phyloP scores from a whole-genome alignment of 2,888 invertebrate genomes.

The Megamerina dolium region DNA sequence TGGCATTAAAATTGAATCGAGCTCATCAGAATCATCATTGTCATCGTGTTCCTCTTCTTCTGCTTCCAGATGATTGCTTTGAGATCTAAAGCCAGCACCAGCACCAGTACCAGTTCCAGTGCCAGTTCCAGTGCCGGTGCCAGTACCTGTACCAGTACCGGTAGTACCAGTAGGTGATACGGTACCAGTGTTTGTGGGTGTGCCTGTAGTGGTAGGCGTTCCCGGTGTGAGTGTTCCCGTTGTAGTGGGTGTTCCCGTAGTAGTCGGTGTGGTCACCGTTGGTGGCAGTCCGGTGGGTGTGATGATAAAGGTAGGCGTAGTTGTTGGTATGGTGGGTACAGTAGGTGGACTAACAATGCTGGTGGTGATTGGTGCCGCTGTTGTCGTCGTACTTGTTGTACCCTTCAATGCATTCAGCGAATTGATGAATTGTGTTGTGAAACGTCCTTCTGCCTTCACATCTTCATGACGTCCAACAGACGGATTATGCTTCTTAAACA shows the following conservation, averaged over 20 bases:
- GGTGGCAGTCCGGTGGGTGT: not conserved
- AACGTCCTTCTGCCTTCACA: constrained; percentile 24
- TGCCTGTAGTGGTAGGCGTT: constrained; percentile 2
- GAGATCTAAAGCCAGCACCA: not conserved
- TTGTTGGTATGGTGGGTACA: constrained; percentile 1
- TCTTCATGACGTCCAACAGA: constrained; percentile 21
- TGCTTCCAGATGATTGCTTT: not conserved
- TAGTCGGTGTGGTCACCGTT: not conserved
- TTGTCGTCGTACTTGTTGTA: constrained; percentile 17
- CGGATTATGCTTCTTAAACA: constrained; percentile 15
- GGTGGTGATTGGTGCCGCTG: not conserved
- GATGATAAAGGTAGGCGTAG: not conserved
- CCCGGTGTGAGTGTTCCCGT: not conserved
- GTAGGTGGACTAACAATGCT: constrained; percentile 1
- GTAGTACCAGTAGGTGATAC: no score
- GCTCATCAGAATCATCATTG: constrained; percentile 5
- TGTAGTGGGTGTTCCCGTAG: not conserved
- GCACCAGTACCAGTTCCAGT: not conserved
- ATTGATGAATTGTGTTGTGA: constrained; percentile 24
- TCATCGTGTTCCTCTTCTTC: constrained; percentile 11
- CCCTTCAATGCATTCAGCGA: constrained; percentile 24
- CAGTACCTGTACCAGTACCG: not conserved
- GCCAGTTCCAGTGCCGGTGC: not conserved
- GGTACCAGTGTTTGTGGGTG: not conserved
- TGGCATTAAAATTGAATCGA: not conserved